Conservation (phyloP, 2,888 invertebrate genomes). For the Crossocerus cetratus region DNA sequence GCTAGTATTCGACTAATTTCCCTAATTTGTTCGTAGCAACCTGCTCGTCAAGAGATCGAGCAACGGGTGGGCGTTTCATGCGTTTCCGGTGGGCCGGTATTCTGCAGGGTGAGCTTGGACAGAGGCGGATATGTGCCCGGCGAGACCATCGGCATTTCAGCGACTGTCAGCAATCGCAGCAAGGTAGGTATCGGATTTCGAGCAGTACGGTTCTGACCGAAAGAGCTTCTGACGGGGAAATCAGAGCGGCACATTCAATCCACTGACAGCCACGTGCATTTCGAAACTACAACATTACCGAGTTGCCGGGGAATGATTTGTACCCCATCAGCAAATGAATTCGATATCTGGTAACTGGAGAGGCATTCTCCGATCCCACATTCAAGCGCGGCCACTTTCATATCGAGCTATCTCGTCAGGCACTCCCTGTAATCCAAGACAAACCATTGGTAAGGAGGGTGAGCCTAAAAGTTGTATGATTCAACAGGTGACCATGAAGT, state of each 20-base stretch:
- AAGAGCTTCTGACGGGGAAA: conserved; percentile 31
- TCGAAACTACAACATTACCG: conserved; percentile 6
- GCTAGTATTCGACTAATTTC: neutral
- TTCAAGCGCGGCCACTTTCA: too few relatives aligned
- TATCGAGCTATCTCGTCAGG: too few relatives aligned
- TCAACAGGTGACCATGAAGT: conserved; percentile 83
- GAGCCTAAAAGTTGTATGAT: conserved; percentile 8
- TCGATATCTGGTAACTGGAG: neutral
- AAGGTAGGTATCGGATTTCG: conserved; percentile 78
- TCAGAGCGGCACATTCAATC: conserved; percentile 11
- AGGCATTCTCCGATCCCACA: neutral
- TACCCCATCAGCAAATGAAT: neutral
- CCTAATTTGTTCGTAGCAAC: conserved; percentile 81
- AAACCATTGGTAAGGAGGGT: too few relatives aligned
- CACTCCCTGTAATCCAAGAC: too few relatives aligned
- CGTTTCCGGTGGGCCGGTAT: conserved; percentile 91
- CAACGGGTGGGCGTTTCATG: conserved; percentile 93
- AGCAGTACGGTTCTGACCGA: conserved; percentile 12
- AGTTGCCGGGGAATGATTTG: too few relatives aligned
- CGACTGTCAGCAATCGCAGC: conserved; percentile 90
- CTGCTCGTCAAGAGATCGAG: conserved; percentile 93
- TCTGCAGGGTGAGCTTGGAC: conserved; percentile 91
- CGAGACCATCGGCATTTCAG: conserved; percentile 92
- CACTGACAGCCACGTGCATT: conserved; percentile 20
- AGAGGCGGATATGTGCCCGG: conserved; percentile 97